Conservation (phyloP, 2,113 vertebrate species). For the Podarcis cretensis region DNA sequence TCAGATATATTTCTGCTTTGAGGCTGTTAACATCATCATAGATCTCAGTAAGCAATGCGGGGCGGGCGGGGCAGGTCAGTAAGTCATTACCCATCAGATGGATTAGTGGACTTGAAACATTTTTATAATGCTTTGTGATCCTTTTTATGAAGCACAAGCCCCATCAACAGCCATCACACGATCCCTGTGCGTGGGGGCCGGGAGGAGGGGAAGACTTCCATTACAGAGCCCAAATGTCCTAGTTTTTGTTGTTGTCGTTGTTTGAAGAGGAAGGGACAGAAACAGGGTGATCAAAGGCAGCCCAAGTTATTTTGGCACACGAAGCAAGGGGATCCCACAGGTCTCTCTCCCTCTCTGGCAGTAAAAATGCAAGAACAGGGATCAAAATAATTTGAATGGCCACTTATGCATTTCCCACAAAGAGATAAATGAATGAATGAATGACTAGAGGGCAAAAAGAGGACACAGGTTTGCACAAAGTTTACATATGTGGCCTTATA, state of each 20-base stretch:
- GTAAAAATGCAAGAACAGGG: no score
- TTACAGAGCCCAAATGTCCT: background rate
- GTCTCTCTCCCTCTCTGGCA: background rate
- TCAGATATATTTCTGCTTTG: background rate
- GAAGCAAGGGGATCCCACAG: background rate
- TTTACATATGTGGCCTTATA: background rate
- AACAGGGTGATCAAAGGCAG: background rate
- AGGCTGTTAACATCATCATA: slow-evolving; percentile 19
- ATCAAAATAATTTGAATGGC: no score
- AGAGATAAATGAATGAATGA: no score
- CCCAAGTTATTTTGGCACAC: background rate
- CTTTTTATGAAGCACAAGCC: background rate
- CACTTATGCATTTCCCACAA: no score
- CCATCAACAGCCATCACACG: background rate
- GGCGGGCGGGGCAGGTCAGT: fast-evolving
- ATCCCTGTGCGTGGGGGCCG: background rate
- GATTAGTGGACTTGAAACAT: slow-evolving; percentile 13
- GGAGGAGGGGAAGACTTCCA: background rate
- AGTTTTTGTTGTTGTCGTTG: background rate
- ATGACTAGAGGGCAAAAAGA: no score
- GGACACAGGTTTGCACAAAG: no score
- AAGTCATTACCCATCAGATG: background rate
- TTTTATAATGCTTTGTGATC: slow-evolving; percentile 11
- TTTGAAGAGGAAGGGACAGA: background rate
- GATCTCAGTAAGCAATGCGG: background rate